A percentile compares a stretch with the other conserved stretches of the same genome.
Conservation (phyloP, 2,113 vertebrate species). For the Apaloderma vittatum region DNA sequence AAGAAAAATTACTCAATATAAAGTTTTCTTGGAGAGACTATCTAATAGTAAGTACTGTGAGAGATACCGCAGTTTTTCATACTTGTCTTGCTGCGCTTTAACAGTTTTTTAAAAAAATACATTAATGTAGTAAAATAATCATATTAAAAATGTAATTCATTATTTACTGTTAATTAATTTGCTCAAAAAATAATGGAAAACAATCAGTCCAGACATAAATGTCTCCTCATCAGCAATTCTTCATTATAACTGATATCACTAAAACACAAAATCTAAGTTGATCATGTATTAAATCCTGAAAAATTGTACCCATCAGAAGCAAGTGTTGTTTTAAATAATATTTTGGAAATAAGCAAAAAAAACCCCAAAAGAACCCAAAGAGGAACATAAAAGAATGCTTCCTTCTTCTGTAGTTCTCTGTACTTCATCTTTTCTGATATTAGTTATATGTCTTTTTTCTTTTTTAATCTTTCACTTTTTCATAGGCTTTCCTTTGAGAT, state of each 20-base stretch:
- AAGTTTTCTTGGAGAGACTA: neutral
- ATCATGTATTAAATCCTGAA: neutral
- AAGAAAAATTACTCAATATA: neutral
- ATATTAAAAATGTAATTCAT: neutral
- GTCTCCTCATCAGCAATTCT: neutral
- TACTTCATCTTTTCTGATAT: neutral
- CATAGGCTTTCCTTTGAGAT: neutral
- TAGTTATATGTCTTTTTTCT: neutral
- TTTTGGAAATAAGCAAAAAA: neutral
- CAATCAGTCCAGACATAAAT: neutral
- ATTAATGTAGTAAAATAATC: accelerated
- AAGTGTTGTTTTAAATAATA: neutral
- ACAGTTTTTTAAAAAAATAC: neutral
- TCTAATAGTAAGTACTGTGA: neutral
- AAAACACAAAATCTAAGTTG: neutral
- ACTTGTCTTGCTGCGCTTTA: neutral
- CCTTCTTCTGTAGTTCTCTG: neutral
- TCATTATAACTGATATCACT: neutral
- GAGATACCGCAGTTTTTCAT: neutral
- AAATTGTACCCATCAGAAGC: neutral
- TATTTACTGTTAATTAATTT: neutral
- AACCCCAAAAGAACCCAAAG: neutral
- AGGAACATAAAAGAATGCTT: neutral
- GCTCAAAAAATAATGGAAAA: neutral
- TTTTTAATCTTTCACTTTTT: neutral